Evolutionary conservation across 2,888 invertebrate genomes (phyloP), one percentile per base, ranked within the genome.

Genomic region (Tryphoninae sp.): DNA sequence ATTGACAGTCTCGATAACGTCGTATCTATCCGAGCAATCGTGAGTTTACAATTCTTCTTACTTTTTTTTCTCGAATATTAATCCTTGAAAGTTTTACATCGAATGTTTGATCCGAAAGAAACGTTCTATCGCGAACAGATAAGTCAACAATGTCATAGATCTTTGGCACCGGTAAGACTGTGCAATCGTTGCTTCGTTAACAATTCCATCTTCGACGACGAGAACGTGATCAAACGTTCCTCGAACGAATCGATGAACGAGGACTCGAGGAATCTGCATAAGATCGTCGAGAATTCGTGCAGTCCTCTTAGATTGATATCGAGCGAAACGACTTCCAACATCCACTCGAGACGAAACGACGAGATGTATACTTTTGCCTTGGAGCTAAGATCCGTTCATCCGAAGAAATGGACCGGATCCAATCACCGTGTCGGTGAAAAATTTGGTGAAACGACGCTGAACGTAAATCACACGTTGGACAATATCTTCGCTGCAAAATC

Each of bases 61-160:
- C 7, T 49, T 7, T n/a, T 13, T 9, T 65, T 23, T 8, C 2
- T 67, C 9, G 13, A 45, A 45, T 45, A 45, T 45, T 45, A 11
- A 13, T 51, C 11, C n/a, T 49, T 49, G 23, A 49, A 65, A 4
- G 19, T 19, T 49, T 49, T 23, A 23, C 22, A 3, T 49, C 26
- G 65, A 22, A 13, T 16, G 53, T 33, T 53, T 13, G 23, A 42
- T 58, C n/a, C 7, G n/a, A 42, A 59, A 40, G 2, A 59, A 23
- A 69, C 19, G 8, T 19, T 65, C 2, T 33, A 23, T 1, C 45
- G 11, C 13, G 23, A 51, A 45, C 49, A 84, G 84, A 76, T 84
- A 58, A 84, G 75, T 74, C 84, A 83, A 4, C 83, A 81, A 45
- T 84, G 84, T 42, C 81, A 83, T 69, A 78, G 65, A 81, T 75